These are phyloP conservation scores for Aquatica leii DNA, from an alignment of 2,888 invertebrate species.

Conservation along the genomic window DNA sequence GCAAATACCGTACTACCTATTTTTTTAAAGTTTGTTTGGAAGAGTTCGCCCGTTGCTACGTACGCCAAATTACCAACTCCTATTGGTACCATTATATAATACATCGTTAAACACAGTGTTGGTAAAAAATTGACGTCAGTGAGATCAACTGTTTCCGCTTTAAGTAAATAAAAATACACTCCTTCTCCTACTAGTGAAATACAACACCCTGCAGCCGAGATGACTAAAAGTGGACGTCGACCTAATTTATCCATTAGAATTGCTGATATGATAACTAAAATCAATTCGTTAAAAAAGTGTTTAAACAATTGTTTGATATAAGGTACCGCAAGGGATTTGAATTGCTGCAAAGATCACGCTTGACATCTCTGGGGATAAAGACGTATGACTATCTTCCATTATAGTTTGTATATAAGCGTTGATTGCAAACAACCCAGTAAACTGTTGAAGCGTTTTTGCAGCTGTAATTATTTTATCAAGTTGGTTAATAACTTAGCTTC, in stretches of 20 bases:
- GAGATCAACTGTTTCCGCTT: background rate
- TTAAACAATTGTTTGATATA: background rate
- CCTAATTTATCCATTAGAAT: slow-evolving; percentile 64
- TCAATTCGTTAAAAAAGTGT: background rate
- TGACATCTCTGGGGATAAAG: background rate
- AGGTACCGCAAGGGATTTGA: background rate
- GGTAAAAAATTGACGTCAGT: background rate
- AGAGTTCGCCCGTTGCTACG: slow-evolving; percentile 62
- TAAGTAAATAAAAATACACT: slow-evolving; percentile 57
- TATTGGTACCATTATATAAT: background rate
- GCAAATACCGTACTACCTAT: slow-evolving; percentile 62
- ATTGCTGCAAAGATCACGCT: background rate
- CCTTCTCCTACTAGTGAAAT: slow-evolving; percentile 55
- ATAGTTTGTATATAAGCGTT: slow-evolving; percentile 2
- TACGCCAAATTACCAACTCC: background rate
- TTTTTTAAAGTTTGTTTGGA: slow-evolving; percentile 64
- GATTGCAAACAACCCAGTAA: background rate
- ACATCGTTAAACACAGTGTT: slow-evolving; percentile 23
- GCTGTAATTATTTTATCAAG: background rate
- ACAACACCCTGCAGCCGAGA: slow-evolving; percentile 60
- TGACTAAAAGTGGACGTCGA: slow-evolving; percentile 67
- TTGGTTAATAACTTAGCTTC: background rate
- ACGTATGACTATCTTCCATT: background rate
- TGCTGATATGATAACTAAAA: background rate
- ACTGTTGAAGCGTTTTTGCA: background rate